Percentiles rank a stretch among this genome's conserved stretches.
Evolutionary conservation across 2,797 vertebrate species (phyloP).

Genomic region (Lepilemur ruficaudatus): DNA sequence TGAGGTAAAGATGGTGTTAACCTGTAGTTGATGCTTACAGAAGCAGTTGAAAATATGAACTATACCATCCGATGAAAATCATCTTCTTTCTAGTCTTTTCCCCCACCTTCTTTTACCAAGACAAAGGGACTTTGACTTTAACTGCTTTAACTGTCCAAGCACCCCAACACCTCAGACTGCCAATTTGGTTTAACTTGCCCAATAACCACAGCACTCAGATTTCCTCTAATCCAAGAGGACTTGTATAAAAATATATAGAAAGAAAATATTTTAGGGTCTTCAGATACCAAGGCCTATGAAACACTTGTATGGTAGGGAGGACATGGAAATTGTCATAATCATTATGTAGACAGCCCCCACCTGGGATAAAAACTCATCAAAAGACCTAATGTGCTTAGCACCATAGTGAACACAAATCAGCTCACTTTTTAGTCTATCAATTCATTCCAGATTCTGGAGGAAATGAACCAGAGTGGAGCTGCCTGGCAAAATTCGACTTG

Average conservation of each 20-base stretch:
- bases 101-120: not conserved
- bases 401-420: not conserved
- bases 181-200: not conserved
- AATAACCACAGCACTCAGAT: not conserved
- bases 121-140: not conserved
- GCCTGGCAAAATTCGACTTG: not conserved
- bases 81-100: not conserved
- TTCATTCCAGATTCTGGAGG: not conserved
- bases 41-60: conserved; percentile 2
- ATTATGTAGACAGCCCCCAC: not conserved
- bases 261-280: not conserved
- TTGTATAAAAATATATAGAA: not conserved
- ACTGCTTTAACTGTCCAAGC: not conserved
- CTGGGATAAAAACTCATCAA: not conserved
- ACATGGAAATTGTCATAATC: not conserved
- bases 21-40: not conserved
- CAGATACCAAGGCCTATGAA: not conserved
- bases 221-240: not conserved
- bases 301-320: not conserved
- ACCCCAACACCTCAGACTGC: not conserved
- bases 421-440: not conserved
- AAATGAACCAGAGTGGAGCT: not conserved
- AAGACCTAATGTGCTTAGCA: not conserved
- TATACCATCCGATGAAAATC: not conserved
- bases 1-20: not conserved